Conservation (phyloP, 1,140 invertebrate genomes). For the Patella vulgata region DNA sequence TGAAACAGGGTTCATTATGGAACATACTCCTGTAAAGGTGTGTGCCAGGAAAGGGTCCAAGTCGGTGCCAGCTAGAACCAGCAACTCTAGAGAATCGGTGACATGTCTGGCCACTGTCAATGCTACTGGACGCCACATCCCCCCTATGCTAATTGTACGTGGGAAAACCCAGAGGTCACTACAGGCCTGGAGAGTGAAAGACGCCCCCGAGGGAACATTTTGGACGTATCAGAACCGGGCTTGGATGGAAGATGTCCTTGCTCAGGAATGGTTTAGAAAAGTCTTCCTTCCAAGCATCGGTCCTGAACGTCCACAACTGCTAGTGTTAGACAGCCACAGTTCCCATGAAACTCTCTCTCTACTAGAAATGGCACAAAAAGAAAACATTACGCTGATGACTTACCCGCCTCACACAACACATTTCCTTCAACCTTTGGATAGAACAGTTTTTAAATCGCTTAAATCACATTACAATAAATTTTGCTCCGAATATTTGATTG, state of each 20-base stretch:
- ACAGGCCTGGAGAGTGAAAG: constrained; percentile 20
- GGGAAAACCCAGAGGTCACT: constrained; percentile 28
- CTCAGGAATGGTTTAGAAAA: constrained; percentile 30
- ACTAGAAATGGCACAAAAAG: constrained; percentile 26
- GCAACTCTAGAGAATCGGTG: constrained; percentile 18
- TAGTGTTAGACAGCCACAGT: constrained; percentile 31
- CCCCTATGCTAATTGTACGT: constrained; percentile 33
- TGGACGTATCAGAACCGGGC: constrained; percentile 36
- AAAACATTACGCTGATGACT: too few relatives aligned
- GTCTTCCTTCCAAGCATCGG: constrained; percentile 35
- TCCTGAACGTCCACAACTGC: too few relatives aligned
- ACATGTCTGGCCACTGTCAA: constrained; percentile 36
- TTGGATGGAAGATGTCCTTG: constrained; percentile 38
- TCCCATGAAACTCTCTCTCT: constrained; percentile 36
- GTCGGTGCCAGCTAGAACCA: constrained; percentile 18
- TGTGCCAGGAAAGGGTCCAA: constrained; percentile 17
- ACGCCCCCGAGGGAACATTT: constrained; percentile 13
- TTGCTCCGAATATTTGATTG: too few relatives aligned
- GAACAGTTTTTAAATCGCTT: too few relatives aligned
- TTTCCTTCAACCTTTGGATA: too few relatives aligned
- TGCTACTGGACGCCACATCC: constrained; percentile 20
- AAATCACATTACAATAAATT: too few relatives aligned
- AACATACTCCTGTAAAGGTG: constrained; percentile 24
- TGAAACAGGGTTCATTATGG: constrained; percentile 32
- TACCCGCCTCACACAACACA: too few relatives aligned